Evolutionary conservation across 2,888 invertebrate genomes (phyloP).

Genomic region (Scaptomyza cyrtandrae): DNA sequence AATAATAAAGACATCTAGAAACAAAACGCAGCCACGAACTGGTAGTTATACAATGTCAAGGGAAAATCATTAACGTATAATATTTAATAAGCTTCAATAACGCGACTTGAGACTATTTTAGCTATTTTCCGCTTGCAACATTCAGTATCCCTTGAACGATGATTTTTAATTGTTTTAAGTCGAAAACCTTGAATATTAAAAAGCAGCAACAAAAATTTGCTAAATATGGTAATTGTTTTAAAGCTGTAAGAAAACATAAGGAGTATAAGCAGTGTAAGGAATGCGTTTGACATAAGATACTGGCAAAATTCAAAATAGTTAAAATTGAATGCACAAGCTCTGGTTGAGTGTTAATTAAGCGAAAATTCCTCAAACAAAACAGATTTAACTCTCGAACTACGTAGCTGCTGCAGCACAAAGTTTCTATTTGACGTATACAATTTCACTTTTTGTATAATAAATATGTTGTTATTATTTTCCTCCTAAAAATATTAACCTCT

Average conservation of each 20-base stretch:
- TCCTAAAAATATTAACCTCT: not conserved
- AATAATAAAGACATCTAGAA: too few species aligned
- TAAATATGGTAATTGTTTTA: not conserved
- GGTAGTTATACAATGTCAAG: not conserved
- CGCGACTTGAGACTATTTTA: not conserved
- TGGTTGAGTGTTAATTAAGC: constrained; percentile 7
- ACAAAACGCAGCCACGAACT: not conserved
- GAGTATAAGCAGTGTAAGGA: not conserved
- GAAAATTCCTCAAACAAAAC: not conserved
- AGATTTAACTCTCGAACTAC: not conserved
- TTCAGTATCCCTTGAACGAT: too few species aligned
- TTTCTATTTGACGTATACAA: constrained; percentile 1
- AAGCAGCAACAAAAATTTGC: not conserved
- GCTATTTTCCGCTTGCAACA: not conserved
- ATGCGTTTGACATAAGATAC: constrained; percentile 1
- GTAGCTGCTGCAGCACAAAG: not conserved
- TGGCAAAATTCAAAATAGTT: not conserved
- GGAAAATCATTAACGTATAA: too few species aligned
- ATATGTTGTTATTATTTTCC: not conserved
- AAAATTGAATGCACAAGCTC: not conserved
- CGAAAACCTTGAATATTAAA: too few species aligned
- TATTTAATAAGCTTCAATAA: too few species aligned
- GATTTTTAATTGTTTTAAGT: not conserved
- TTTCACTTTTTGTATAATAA: not conserved
- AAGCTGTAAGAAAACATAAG: not conserved